Evolutionary conservation across 1,140 invertebrate species (phyloP), one percentile per base, ranked within the genome.

Genomic region (Maconellicoccus hirsutus): DNA sequence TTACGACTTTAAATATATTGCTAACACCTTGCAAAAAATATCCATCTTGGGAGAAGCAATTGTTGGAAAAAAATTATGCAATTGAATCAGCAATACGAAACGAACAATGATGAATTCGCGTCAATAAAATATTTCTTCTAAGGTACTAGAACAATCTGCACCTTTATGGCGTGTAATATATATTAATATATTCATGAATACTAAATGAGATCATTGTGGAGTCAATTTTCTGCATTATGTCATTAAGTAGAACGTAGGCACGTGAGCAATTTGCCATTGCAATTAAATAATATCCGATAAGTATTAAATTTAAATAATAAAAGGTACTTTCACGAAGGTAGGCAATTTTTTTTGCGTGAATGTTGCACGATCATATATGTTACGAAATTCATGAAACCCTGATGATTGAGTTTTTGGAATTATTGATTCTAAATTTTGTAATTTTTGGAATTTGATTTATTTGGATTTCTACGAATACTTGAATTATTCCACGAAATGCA

Each of bases 271-370:
- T 52, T 52, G 42, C 42, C 42, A 19, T 14, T 19, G 42, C 42
- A 52, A 52, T 8, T 52, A 52, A 52, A 52, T 52, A 52, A 52
- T 52, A 52, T 8, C n/a, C 42, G 42, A 52, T 52, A 52, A 52
- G 42, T 52, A 52, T 52, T 52, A 52, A 52, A 52, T 52, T 52
- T 52, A 52, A 52, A 52, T 52, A 52, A 52, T 4, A 52, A 52
- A 52, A 52, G 42, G 42, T 52, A 52, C 42, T 52, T 52, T 52
- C 16, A 52, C 42, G 42, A 52, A 52, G 42, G 42, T 52, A 52
- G 42, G 42, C n/a, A 52, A 52, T 52, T 52, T 52, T 52, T 52
- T 38, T 38, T 38, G 6, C 33, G 33, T 14, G 33, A 38, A 38
- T 14, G 33, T 38, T 52, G 12, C 29, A 33, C 29, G 29, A 33